Base-by-base conservation (phyloP, 2,888 invertebrate genomes). In the Eledona agricola region DNA sequence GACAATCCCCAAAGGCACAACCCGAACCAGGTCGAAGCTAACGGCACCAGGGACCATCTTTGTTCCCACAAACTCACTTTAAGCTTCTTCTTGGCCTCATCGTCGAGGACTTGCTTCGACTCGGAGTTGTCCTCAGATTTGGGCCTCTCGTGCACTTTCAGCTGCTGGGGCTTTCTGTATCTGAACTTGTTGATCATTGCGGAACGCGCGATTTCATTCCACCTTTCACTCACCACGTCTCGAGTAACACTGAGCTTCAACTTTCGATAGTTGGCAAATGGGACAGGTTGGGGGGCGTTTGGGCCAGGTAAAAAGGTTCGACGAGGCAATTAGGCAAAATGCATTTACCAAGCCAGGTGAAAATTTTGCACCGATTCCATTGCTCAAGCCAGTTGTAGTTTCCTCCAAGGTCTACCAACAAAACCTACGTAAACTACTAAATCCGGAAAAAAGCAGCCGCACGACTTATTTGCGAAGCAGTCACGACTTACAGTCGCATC, bases 141-240 rank as follows among this genome's bases (percentile, higher is more conserved):
- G 9, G 19, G 25, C 25, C 43, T 35, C 10, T 54, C 50, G 12
- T 29, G 35, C 37, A 25, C 20, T 38, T 31, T 38, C 1, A 32
- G 13, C 9, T 16, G 17, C 12, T 43, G 59, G n/a, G 75, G 75
- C 58, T 74, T 75, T 59, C 69, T 72, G 58, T 76, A 76, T 29
- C 75, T 67, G 57, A 76, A 76, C 61, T 76, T 76, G 60, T 74
- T 75, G 58, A 76, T 75, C 72, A 75, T 74, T 37, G 10, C 3
- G 4, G 22, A 29, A 10, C 9, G 16, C 15, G 10, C 12, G 16
- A 35, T 19, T 34, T 16, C 19, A 45, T 29, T 15, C 40, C 62
- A 62, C 65, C 60, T 62, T 60, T 59, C 64, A 56, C 62, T 62
- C 43, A 55, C 60, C 52, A 9, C 23, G 26, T n/a, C n/a, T n/a